These are phyloP conservation scores for Typhlichthys subterraneus DNA, from an alignment of 2,797 vertebrate genomes.

Conservation along the genomic window DNA sequence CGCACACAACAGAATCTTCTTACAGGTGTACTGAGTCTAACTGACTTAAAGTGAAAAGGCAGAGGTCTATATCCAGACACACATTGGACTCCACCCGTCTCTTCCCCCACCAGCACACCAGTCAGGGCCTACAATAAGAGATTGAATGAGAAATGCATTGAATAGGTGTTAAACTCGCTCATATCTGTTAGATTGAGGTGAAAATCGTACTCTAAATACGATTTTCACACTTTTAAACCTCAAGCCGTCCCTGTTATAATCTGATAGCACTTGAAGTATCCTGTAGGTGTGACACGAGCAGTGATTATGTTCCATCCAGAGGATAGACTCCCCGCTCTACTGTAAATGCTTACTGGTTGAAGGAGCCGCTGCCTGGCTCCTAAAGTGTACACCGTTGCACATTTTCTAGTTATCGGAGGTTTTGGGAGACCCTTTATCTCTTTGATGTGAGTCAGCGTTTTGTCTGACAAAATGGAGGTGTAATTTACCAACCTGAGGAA, in stretches of 20 bases:
- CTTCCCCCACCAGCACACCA: too few species aligned
- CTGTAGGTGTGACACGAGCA: slow-evolving; percentile 25
- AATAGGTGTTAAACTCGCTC: too few species aligned
- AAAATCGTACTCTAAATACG: too few species aligned
- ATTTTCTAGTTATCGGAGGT: slow-evolving; percentile 10
- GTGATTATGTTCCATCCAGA: slow-evolving; percentile 23
- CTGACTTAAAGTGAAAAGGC: too few species aligned
- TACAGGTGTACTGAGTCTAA: not conserved
- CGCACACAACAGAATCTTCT: slow-evolving; percentile 16
- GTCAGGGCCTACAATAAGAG: too few species aligned
- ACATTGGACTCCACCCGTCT: too few species aligned
- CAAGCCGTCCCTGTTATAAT: not conserved
- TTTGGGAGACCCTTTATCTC: slow-evolving; percentile 24
- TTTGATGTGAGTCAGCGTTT: slow-evolving; percentile 34
- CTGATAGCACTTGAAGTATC: slow-evolving; percentile 21
- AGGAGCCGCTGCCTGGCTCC: not conserved
- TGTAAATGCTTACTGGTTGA: slow-evolving; percentile 10
- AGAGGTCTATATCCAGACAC: too few species aligned
- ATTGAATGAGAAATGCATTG: too few species aligned
- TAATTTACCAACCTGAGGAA: slow-evolving; percentile 18
- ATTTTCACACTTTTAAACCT: too few species aligned
- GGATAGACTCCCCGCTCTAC: slow-evolving; percentile 17
- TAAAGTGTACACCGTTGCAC: slow-evolving; percentile 3
- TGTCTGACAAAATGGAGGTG: slow-evolving; percentile 10
- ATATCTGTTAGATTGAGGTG: too few species aligned